Percentiles rank a stretch among this genome's conserved stretches.
Conservation (phyloP, 1,140 invertebrate genomes). For the Ganaspis sp. region DNA sequence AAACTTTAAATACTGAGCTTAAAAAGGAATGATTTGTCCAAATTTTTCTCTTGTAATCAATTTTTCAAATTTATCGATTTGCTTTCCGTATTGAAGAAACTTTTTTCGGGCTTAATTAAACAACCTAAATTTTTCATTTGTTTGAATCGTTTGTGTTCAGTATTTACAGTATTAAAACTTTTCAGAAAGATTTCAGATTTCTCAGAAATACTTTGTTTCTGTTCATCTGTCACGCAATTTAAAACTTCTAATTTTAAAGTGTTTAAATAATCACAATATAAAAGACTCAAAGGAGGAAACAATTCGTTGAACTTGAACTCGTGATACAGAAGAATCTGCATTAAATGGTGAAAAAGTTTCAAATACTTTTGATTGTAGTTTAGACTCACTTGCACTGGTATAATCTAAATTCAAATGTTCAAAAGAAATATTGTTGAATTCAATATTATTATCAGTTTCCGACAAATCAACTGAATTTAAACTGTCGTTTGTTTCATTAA, state of each 20-base stretch:
- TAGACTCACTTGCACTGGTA: not conserved
- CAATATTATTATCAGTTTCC: not conserved
- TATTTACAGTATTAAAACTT: conserved; percentile 35
- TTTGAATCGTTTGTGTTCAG: conserved; percentile 40
- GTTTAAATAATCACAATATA: not conserved
- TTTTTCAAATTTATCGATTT: conserved; percentile 33
- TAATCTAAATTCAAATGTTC: not conserved
- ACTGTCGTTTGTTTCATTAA: too few relatives aligned
- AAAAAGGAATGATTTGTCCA: conserved; percentile 19
- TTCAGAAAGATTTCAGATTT: conserved; percentile 25
- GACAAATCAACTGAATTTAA: too few relatives aligned
- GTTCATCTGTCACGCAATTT: not conserved
- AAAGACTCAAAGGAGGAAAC: conserved; percentile 9
- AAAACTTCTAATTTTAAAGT: not conserved
- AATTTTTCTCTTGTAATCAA: conserved; percentile 30
- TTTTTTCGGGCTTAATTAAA: conserved; percentile 27
- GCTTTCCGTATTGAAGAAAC: conserved; percentile 22
- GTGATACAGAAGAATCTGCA: not conserved
- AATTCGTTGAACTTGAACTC: conserved; percentile 2
- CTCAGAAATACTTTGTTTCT: not conserved
- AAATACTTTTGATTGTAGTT: not conserved
- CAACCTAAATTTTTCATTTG: conserved; percentile 24
- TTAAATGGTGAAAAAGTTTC: not conserved
- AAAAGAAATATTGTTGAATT: not conserved
- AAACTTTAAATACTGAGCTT: not conserved